Base-by-base conservation (phyloP, 2,797 vertebrate species). In the Pseudotriccus pelzelni region DNA sequence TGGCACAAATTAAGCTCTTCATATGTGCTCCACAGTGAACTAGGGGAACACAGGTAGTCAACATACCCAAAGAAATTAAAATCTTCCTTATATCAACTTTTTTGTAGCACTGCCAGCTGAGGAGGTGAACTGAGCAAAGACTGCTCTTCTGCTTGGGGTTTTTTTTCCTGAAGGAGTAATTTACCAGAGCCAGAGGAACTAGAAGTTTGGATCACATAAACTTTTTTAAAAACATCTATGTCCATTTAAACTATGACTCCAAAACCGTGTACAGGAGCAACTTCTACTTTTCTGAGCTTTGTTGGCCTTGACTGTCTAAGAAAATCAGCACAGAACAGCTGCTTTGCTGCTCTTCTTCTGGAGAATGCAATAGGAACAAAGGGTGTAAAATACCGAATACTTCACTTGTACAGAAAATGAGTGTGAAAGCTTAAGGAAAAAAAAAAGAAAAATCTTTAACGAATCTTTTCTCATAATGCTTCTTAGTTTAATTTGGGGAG, bases 191-290 rank as follows among this genome's bases (percentile, higher is more conserved):
- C 19, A 56, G 67, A 90, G 17, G 44, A 63, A 28, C 7, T 8
- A 44, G 8, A 78, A 78, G 30, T 34, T 25, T 30, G 53, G 13
- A 92, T 4, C 32, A 62, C 49, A 64, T 8, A 53, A 66, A 53
- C 3, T 25, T 67, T 10, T 53, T 44, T n/a, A 78, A 18, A 73
- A 73, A 66, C 3, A 74, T 0, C 0, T 52, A 44, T 6, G 4
- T 16, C 27, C 47, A 74, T 86, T 85, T 90, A 73, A 87, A 73
- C 37, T 34, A 18, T 2, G 24, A 46, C 49, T 68, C 15, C 56
- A 90, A 49, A 13, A 47, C 11, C 37, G 10, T 15, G 4, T 14
- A 43, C 19, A 78, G 27, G n/a, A 93, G 28, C 2, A 18, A 32
- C 18, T 78, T 72, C 56, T 73, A 1, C 60, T 70, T 75, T 55